phyloP scores from a whole-genome alignment of 1,140 invertebrate genomes.

The Drosophila sproati region DNA sequence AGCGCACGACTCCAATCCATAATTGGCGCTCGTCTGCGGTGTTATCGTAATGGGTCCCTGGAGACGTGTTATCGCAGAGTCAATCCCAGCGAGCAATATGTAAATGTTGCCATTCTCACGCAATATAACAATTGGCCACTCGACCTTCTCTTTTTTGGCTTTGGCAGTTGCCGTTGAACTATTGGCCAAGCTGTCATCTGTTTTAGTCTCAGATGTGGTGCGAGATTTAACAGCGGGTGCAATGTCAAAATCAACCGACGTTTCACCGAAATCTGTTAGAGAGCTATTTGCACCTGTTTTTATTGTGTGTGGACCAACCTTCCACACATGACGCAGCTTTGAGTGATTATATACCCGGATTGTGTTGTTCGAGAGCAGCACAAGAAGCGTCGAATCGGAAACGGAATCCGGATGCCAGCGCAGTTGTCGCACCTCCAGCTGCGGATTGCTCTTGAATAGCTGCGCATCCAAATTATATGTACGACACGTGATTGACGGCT shows the following conservation, averaged over 20 bases:
- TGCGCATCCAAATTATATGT: conserved; percentile 87
- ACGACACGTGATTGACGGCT: conserved; percentile 83
- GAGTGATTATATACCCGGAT: conserved; percentile 87
- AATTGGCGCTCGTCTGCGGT: conserved; percentile 92
- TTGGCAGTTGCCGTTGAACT: conserved; percentile 31
- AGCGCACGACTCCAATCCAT: conserved; percentile 93
- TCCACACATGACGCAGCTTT: conserved; percentile 79
- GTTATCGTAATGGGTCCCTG: conserved; percentile 91
- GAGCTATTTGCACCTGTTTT: conserved; percentile 40
- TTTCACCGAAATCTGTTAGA: conserved; percentile 89
- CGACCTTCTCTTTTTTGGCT: conserved; percentile 81
- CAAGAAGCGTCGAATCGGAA: conserved; percentile 90
- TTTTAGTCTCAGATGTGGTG: background rate
- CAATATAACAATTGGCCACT: conserved; percentile 92
- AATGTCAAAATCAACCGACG: conserved; percentile 94
- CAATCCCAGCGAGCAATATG: conserved; percentile 87
- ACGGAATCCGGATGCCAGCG: conserved; percentile 93
- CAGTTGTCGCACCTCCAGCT: conserved; percentile 88
- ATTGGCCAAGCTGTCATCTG: conserved; percentile 10
- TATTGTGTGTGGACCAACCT: conserved; percentile 66
- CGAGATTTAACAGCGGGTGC: conserved; percentile 85
- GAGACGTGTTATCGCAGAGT: conserved; percentile 85
- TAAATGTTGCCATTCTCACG: conserved; percentile 93
- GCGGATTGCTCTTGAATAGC: conserved; percentile 86
- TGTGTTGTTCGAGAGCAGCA: conserved; percentile 93